Percentiles rank a stretch among this genome's conserved stretches.
phyloP scores from a whole-genome alignment of 1,140 invertebrate genomes.

The Sinella curviseta region DNA sequence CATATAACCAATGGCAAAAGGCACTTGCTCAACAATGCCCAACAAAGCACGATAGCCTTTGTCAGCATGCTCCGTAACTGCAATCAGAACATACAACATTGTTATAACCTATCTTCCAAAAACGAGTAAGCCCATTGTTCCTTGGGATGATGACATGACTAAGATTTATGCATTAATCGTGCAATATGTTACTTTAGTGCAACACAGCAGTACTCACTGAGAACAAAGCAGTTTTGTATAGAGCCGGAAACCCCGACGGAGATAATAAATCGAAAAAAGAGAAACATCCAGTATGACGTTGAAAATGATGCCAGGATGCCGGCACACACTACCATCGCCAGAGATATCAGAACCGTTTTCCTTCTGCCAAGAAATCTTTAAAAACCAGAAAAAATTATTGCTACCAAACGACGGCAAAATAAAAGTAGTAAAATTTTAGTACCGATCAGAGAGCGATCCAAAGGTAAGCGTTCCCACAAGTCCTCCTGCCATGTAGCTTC shows the following conservation, averaged over 20 bases:
- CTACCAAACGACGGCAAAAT: not conserved
- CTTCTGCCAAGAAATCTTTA: slow-evolving; percentile 36
- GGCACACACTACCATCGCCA: slow-evolving; percentile 7
- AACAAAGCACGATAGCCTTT: slow-evolving; percentile 32
- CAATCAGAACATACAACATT: too few species aligned
- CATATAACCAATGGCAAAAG: slow-evolving; percentile 69
- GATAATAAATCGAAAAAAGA: slow-evolving; percentile 63
- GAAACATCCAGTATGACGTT: slow-evolving; percentile 66
- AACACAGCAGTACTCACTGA: slow-evolving; percentile 53
- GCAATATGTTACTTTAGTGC: not conserved
- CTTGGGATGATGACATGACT: too few species aligned
- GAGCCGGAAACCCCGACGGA: slow-evolving; percentile 71
- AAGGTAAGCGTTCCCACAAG: slow-evolving; percentile 40
- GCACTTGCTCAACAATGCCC: slow-evolving; percentile 38
- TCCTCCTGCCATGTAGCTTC: slow-evolving; percentile 45
- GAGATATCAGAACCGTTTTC: slow-evolving; percentile 22
- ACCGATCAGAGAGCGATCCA: slow-evolving; percentile 47
- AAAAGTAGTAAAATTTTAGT: not conserved
- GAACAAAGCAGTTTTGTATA: slow-evolving; percentile 70
- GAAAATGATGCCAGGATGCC: slow-evolving; percentile 60
- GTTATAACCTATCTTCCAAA: not conserved
- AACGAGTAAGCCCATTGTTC: not conserved
- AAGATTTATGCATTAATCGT: too few species aligned
- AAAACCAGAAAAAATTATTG: not conserved
- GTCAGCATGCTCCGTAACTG: slow-evolving; percentile 37